Conservation (phyloP, 1,140 invertebrate genomes). For the Drosophila oshimai region DNA sequence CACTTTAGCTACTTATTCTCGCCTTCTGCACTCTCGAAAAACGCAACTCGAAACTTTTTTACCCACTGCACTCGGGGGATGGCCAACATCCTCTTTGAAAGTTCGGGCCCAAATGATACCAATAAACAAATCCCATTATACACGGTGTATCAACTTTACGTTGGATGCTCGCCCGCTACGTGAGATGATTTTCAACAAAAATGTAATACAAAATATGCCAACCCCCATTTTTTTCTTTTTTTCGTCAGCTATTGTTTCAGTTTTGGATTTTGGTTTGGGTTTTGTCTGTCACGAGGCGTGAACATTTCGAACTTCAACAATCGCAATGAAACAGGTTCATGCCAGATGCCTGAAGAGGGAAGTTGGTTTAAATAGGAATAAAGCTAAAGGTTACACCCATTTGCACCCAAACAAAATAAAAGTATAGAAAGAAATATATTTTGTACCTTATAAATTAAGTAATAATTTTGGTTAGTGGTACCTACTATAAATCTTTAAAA, state of each 20-base stretch:
- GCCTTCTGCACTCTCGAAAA: slow-evolving; percentile 65
- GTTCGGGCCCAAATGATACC: slow-evolving; percentile 80
- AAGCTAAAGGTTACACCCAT: not conserved
- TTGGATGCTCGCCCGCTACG: slow-evolving; percentile 68
- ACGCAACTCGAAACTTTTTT: slow-evolving; percentile 74
- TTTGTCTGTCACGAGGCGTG: slow-evolving; percentile 6
- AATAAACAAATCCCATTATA: slow-evolving; percentile 83
- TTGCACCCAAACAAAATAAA: too few species aligned
- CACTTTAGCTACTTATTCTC: slow-evolving; percentile 68
- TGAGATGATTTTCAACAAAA: slow-evolving; percentile 75
- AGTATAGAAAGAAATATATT: too few species aligned
- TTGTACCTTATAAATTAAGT: too few species aligned
- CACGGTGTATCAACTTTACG: slow-evolving; percentile 82
- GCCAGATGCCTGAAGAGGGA: not conserved
- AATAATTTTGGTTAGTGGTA: too few species aligned
- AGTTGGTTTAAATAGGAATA: not conserved
- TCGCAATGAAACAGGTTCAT: not conserved
- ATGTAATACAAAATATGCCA: slow-evolving; percentile 36
- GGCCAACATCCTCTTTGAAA: slow-evolving; percentile 14
- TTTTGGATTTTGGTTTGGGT: not conserved
- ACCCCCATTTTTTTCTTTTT: slow-evolving; percentile 2
- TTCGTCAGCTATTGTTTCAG: slow-evolving; percentile 19
- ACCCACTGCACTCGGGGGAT: slow-evolving; percentile 9
- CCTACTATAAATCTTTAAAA: too few species aligned
- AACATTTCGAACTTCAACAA: slow-evolving; percentile 24